Conservation (phyloP, 2,797 vertebrate species). For the Astyanax mexicanus region DNA sequence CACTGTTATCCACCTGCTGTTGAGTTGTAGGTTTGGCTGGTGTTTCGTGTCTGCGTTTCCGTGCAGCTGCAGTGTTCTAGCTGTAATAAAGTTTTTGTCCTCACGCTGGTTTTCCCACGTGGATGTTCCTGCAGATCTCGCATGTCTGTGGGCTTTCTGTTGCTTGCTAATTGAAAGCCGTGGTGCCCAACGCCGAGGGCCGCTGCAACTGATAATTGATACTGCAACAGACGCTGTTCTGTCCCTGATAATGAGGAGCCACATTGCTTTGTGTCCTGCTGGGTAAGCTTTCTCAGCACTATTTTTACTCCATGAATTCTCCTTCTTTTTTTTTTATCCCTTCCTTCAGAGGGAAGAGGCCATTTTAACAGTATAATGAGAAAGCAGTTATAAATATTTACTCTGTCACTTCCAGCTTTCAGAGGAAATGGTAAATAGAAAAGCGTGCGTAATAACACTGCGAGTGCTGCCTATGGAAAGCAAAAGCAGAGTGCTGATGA, state of each 20-base stretch:
- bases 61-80: slow-evolving; percentile 39
- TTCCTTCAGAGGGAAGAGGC: neutral
- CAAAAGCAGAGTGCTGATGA: neutral
- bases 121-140: slow-evolving; percentile 25
- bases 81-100: slow-evolving; percentile 42
- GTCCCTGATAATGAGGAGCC: slow-evolving; percentile 51
- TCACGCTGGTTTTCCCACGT: slow-evolving; percentile 16
- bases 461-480: neutral
- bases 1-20: neutral
- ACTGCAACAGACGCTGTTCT: slow-evolving; percentile 34
- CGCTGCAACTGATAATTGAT: slow-evolving; percentile 47
- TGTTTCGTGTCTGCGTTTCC: slow-evolving; percentile 4
- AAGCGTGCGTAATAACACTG: slow-evolving; percentile 44
- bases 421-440: slow-evolving; percentile 59
- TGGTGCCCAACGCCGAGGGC: slow-evolving; percentile 43
- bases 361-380: neutral
- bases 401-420: slow-evolving; percentile 39
- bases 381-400: slow-evolving; percentile 45
- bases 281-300: slow-evolving; percentile 37
- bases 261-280: slow-evolving; percentile 48
- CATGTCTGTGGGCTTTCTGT: slow-evolving; percentile 31
- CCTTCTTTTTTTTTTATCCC: neutral
- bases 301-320: slow-evolving; percentile 30
- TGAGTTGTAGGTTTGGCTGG: neutral
- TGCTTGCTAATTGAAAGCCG: slow-evolving; percentile 57